Evolutionary conservation across 2,797 vertebrate species (phyloP).

Genomic region (Tolypeutes matacus): DNA sequence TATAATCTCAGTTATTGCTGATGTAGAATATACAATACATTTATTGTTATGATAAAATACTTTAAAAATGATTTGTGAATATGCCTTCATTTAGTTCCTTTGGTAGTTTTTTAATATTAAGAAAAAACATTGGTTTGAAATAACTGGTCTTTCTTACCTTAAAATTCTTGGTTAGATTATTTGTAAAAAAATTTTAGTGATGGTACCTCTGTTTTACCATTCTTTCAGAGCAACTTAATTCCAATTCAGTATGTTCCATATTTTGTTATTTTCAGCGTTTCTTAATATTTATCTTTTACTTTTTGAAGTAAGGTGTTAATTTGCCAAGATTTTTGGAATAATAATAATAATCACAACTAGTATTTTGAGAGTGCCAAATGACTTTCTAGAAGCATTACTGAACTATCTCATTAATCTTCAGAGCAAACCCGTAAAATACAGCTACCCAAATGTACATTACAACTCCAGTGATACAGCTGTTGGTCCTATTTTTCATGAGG

Average conservation of each 20-base stretch:
- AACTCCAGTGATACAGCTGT: neutral
- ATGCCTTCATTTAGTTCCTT: neutral
- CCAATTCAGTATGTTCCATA: neutral
- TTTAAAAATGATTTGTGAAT: slow-evolving; percentile 27
- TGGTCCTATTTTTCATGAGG: slow-evolving; percentile 30
- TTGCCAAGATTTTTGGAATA: neutral
- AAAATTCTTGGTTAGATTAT: neutral
- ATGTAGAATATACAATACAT: neutral
- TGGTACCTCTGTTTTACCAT: neutral
- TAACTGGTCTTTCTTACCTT: neutral
- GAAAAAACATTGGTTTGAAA: slow-evolving; percentile 14
- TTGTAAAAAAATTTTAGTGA: neutral
- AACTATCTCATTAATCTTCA: slow-evolving; percentile 52
- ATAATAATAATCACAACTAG: slow-evolving; percentile 25
- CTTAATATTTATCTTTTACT: slow-evolving; percentile 39
- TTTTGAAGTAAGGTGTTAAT: neutral
- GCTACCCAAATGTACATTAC: neutral
- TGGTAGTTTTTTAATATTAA: neutral
- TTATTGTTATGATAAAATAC: neutral
- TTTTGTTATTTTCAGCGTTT: neutral
- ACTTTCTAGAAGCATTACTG: neutral
- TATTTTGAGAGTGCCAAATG: neutral
- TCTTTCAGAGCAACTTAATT: slow-evolving; percentile 4
- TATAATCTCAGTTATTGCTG: neutral
- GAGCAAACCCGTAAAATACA: slow-evolving; percentile 30